Conservation (phyloP, 2,888 invertebrate species). For the Ophion slaviceki region DNA sequence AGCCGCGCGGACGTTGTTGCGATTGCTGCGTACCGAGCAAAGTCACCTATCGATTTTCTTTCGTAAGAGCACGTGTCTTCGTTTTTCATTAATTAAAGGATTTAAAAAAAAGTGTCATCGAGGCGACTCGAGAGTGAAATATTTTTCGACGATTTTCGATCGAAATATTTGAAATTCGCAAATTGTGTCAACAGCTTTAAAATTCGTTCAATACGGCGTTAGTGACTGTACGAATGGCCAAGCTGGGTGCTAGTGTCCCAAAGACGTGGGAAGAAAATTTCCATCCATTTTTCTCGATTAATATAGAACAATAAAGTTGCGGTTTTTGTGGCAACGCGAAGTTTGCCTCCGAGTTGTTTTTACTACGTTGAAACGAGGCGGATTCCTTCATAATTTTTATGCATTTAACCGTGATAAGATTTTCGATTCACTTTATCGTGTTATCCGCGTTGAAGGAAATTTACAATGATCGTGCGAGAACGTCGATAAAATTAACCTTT, state of each 20-base stretch:
- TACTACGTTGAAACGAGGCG: background rate
- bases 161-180: background rate
- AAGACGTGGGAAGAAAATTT: background rate
- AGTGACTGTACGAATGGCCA: too few relatives aligned
- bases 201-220: too few relatives aligned
- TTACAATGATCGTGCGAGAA: background rate
- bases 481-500: constrained; percentile 6
- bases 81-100: background rate
- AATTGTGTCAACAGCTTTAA: too few relatives aligned
- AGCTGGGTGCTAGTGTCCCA: background rate
- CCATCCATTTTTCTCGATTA: background rate
- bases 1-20: constrained; percentile 62
- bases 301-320: background rate
- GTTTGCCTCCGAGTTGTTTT: background rate
- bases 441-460: constrained; percentile 1
- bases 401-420: background rate
- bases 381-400: background rate
- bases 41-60: constrained; percentile 51
- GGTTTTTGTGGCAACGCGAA: background rate
- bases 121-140: background rate
- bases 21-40: constrained; percentile 15
- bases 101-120: background rate
- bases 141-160: background rate
- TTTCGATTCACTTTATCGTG: background rate
- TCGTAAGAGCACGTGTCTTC: constrained; percentile 44